Evolutionary conservation across 2,888 invertebrate species (phyloP), one percentile per base, ranked within the genome.

Genomic region (Phanerotoma sp.): DNA sequence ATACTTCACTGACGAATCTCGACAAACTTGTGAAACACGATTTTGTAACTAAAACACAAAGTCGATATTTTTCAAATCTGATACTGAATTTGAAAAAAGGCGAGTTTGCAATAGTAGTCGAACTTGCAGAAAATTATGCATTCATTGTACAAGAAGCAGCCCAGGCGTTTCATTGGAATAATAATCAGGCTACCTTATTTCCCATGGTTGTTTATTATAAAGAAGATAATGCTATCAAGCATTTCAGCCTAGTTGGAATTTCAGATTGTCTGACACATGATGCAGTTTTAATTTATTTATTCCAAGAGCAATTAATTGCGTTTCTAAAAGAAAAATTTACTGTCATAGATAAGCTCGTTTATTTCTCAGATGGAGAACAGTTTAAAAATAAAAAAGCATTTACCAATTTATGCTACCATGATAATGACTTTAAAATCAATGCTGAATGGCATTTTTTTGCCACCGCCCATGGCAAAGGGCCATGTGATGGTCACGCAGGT

Each of bases 121-220:
- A 66, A 48, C 66, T 64, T 56, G 51, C 65, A 5, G 64, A 66
- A 58, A 66, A 65, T 51, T 65, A 65, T 51, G 47, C 47, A 3
- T 66, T 64, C 41, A 58, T 66, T 20, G 42, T 63, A 10, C 62
- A 64, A 54, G 42, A 65, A 50, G 61, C 59, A 16, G 58, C 51
- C 20, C 49, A 54, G 16, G 56, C 48, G 13, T 57, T 61, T 25
- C 57, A 65, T 30, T 65, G 61, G 57, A 62, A 64, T 35, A 66
- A 62, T 32, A 37, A 56, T n/a, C 62, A 62, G 18, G 62, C 60
- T 1, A 66, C 62, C 2, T 10, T 66, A 15, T 60, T 51, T 40
- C 48, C 64, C 13, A 51, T 59, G 4, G 62, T 61, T 7, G 38
- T 57, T 35, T 65, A 66, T 48, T 48, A 37, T 48, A 48, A 25